Conservation (phyloP, 2,113 vertebrate genomes). For the Channa argus region DNA sequence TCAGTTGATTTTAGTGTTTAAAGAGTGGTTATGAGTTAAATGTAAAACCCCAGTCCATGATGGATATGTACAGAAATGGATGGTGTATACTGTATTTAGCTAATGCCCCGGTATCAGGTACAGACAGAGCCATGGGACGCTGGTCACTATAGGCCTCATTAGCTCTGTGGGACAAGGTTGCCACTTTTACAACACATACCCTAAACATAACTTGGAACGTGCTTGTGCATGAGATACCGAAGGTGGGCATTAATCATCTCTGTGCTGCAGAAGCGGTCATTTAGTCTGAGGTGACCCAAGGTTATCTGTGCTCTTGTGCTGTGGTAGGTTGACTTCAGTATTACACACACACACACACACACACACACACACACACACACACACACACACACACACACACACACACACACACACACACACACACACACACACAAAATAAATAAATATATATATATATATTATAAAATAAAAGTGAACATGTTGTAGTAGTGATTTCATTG, state of each 20-base stretch:
- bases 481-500: background rate
- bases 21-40: background rate
- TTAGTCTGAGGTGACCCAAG: conserved; percentile 62
- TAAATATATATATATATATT: too few relatives aligned
- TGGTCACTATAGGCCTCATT: conserved; percentile 64
- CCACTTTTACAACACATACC: conserved; percentile 26
- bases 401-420: background rate
- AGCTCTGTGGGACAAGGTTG: conserved; percentile 63
- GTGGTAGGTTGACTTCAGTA: conserved; percentile 14
- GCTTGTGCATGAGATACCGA: conserved; percentile 26
- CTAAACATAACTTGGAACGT: conserved; percentile 10
- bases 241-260: conserved; percentile 65
- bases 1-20: conserved; percentile 4
- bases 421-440: background rate
- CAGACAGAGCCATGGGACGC: conserved; percentile 51
- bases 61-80: conserved; percentile 37
- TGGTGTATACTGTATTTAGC: conserved; percentile 39
- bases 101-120: conserved; percentile 47
- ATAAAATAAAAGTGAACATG: too few relatives aligned
- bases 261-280: conserved; percentile 54
- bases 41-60: background rate
- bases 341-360: conserved; percentile 4
- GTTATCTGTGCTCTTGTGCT: conserved; percentile 48
- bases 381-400: background rate
- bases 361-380: background rate